A percentile compares a stretch with the other conserved stretches of the same genome.
These are phyloP conservation scores for Glaucidium brasilianum DNA, from an alignment of 2,113 vertebrate genomes.

Conservation along the genomic window DNA sequence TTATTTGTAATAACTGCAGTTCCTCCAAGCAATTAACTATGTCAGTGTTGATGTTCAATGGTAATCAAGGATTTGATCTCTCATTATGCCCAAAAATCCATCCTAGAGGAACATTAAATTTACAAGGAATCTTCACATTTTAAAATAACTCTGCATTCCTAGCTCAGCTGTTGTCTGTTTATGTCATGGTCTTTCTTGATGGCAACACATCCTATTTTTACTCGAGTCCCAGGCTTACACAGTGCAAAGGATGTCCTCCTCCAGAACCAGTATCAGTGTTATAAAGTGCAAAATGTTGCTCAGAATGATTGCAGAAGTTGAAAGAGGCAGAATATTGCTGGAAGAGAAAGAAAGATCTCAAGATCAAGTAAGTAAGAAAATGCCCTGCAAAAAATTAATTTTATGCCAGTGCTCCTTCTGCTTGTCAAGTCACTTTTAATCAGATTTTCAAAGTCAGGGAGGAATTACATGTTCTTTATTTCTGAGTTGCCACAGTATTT, in stretches of 20 bases:
- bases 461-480: not conserved
- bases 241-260: not conserved
- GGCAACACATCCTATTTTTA: not conserved
- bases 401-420: not conserved
- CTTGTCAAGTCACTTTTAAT: not conserved
- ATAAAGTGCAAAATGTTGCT: not conserved
- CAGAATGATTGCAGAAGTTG: not conserved
- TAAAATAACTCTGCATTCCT: not conserved
- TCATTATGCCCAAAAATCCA: not conserved
- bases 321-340: not conserved
- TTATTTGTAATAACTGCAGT: not conserved
- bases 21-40: not conserved
- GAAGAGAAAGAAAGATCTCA: not conserved
- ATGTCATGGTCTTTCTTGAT: not conserved
- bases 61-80: not conserved
- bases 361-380: not conserved
- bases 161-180: slow-evolving; percentile 1
- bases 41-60: not conserved
- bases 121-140: not conserved
- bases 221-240: not conserved
- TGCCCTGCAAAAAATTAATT: not conserved
- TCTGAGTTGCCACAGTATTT: not conserved
- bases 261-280: not conserved
- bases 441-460: not conserved
- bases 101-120: not conserved